A percentile compares a stretch with the other conserved stretches of the same genome.
These are phyloP conservation scores for Xiphophorus hellerii DNA, from an alignment of 2,113 vertebrate species.

Conservation along the genomic window DNA sequence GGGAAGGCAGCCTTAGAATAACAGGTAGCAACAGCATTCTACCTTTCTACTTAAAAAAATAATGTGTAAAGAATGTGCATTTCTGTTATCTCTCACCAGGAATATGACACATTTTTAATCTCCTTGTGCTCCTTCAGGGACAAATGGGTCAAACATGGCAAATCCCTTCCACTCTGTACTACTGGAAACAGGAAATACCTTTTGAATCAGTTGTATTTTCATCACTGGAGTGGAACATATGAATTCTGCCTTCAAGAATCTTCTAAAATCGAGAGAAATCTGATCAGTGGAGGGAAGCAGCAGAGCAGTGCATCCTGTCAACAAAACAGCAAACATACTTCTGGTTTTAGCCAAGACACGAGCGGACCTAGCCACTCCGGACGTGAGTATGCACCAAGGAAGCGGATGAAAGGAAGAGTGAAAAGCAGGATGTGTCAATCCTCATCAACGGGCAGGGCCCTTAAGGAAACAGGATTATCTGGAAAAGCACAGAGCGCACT, in stretches of 20 bases:
- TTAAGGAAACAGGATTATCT: conserved; percentile 43
- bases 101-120: not conserved
- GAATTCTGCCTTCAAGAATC: too few species aligned
- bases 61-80: not conserved
- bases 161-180: not conserved
- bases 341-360: not conserved
- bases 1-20: not conserved
- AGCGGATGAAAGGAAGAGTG: conserved; percentile 40
- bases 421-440: conserved; percentile 21
- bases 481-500: conserved; percentile 17
- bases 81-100: not conserved
- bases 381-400: conserved; percentile 42
- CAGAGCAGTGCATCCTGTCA: not conserved
- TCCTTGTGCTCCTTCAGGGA: not conserved
- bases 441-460: conserved; percentile 34
- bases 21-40: too few species aligned
- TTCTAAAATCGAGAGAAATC: too few species aligned
- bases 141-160: not conserved
- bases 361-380: conserved; percentile 16
- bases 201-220: too few species aligned
- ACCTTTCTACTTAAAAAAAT: too few species aligned
- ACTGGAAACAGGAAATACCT: too few species aligned
- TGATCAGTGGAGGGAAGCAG: too few species aligned
- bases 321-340: not conserved
- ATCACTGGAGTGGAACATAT: too few species aligned